Conservation (phyloP, 2,113 vertebrate species). For the Malurus melanocephalus region DNA sequence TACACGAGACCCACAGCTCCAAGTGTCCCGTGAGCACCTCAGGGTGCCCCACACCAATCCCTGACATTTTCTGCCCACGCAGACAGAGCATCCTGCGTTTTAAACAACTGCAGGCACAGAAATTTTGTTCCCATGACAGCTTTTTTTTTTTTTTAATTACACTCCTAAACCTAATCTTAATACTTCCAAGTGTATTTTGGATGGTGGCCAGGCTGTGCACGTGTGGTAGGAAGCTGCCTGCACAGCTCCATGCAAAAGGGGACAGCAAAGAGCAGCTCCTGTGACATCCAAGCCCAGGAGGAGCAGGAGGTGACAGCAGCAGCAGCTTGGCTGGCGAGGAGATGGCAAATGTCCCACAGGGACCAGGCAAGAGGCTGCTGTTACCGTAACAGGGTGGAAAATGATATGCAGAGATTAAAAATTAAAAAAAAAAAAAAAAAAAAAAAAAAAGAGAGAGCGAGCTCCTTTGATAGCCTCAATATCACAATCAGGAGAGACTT, state of each 20-base stretch:
- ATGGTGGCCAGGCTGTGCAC: neutral
- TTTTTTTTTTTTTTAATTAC: conserved; percentile 5
- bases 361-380: neutral
- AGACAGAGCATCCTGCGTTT: neutral
- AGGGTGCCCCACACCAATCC: accelerated
- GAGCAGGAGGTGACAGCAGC: neutral
- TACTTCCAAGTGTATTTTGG: conserved; percentile 46
- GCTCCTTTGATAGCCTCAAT: conserved; percentile 66
- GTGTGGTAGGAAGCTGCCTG: neutral
- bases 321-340: neutral
- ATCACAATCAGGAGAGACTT: conserved; percentile 74
- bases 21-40: neutral
- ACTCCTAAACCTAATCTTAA: conserved; percentile 22
- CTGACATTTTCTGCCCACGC: neutral
- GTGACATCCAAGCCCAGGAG: neutral
- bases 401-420: neutral
- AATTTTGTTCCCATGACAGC: conserved; percentile 10
- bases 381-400: neutral
- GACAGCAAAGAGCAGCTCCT: neutral
- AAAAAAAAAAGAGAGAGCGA: neutral
- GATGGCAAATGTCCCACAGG: neutral
- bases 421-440: neutral
- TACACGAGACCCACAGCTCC: neutral
- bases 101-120: neutral
- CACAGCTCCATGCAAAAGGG: neutral